A percentile compares a stretch with the other conserved stretches of the same genome.
These are phyloP conservation scores for Enteromius radiatus DNA, from an alignment of 2,797 vertebrate genomes.

Conservation along the genomic window DNA sequence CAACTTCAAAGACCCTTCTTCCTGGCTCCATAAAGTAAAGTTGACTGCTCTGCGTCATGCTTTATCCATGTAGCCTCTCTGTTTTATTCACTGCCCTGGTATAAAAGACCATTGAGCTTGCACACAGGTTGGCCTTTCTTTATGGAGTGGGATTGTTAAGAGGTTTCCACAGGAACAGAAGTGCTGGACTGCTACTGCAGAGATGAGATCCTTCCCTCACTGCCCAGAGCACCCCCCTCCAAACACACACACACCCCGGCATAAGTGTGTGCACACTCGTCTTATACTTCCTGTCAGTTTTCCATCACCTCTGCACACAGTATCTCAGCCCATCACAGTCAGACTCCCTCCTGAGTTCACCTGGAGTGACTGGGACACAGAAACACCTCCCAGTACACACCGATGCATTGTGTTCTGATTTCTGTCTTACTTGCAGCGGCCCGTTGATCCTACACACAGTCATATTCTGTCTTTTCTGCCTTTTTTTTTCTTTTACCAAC, in stretches of 20 bases:
- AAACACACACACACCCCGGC: background rate
- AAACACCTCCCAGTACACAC: constrained; percentile 7
- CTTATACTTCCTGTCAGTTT: constrained; percentile 18
- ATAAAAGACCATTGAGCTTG: background rate
- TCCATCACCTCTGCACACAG: constrained; percentile 15
- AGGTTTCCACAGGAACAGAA: background rate
- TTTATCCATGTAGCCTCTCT: background rate
- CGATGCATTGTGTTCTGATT: constrained; percentile 23
- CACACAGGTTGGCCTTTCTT: background rate
- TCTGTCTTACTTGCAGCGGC: background rate
- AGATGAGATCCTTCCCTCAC: constrained; percentile 66
- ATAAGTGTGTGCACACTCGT: background rate
- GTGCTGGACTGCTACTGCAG: constrained; percentile 4
- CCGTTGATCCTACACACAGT: background rate
- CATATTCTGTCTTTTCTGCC: background rate
- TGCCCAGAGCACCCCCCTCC: background rate
- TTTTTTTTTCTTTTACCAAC: background rate
- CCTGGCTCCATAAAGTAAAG: constrained; percentile 7
- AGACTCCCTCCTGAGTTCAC: constrained; percentile 28
- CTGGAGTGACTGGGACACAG: constrained; percentile 5
- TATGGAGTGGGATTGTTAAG: background rate
- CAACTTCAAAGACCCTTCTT: constrained; percentile 30
- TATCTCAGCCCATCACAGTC: background rate
- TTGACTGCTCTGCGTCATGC: background rate
- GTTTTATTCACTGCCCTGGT: background rate